A percentile compares a stretch with the other conserved stretches of the same genome.
phyloP scores from a whole-genome alignment of 2,113 vertebrate species.

The Notarius quadriscutis region DNA sequence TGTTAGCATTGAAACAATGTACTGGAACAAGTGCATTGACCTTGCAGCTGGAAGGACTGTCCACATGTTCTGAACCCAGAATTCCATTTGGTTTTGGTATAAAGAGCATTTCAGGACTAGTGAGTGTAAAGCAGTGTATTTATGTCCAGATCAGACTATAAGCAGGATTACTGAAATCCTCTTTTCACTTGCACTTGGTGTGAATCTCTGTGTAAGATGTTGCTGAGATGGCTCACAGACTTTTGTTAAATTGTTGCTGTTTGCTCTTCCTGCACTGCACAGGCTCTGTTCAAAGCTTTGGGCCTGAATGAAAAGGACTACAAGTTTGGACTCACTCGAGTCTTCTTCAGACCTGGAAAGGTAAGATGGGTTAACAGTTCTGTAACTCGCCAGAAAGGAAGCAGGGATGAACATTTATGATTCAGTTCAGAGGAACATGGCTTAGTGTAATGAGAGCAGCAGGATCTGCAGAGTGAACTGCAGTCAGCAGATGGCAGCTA shows the following conservation, averaged over 20 bases:
- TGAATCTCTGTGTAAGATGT: background rate
- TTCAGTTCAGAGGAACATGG: conserved; percentile 25
- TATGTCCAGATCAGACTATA: background rate
- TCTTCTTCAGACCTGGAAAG: conserved; percentile 98
- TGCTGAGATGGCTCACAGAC: background rate
- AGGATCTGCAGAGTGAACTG: conserved; percentile 27
- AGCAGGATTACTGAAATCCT: background rate
- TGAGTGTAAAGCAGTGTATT: background rate
- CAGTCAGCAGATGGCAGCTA: conserved; percentile 53
- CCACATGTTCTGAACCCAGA: background rate
- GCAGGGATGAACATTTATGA: background rate
- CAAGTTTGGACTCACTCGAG: conserved; percentile 96
- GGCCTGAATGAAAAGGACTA: conserved; percentile 96
- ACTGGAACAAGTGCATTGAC: background rate
- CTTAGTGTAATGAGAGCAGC: conserved; percentile 4
- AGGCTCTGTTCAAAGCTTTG: conserved; percentile 98
- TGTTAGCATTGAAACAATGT: background rate
- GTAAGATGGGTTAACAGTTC: conserved; percentile 67
- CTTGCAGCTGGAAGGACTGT: background rate
- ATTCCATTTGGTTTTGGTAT: background rate
- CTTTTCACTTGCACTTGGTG: background rate
- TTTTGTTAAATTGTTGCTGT: background rate
- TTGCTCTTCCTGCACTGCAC: conserved; percentile 52
- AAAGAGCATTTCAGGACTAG: background rate
- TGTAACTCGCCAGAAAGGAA: background rate